phyloP scores from a whole-genome alignment of 2,888 invertebrate species.

The Nasonia oneida region DNA sequence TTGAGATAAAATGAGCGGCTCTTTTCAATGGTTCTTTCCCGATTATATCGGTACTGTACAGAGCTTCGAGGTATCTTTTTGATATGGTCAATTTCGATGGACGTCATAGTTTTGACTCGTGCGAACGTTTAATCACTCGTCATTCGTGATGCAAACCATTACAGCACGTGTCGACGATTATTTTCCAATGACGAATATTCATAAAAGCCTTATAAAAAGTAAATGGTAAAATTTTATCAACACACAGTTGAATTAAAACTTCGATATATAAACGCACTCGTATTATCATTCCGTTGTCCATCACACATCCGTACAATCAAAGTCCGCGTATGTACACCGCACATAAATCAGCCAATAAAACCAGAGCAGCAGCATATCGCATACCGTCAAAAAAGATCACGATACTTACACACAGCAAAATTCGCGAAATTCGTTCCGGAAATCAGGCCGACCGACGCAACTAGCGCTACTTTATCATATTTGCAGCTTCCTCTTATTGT shows the following conservation, averaged over 20 bases:
- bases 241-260: not conserved
- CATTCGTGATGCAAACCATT: not conserved
- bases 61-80: not conserved
- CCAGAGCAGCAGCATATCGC: not conserved
- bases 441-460: constrained; percentile 2
- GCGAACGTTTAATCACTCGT: not conserved
- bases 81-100: constrained; percentile 26
- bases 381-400: not conserved
- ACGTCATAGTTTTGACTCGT: not conserved
- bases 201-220: not conserved
- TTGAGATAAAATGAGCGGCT: constrained; percentile 26
- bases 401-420: not conserved
- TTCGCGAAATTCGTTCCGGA: constrained; percentile 35
- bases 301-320: not conserved
- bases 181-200: not conserved
- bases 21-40: no score
- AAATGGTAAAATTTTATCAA: not conserved
- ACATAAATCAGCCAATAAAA: not conserved
- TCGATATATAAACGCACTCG: not conserved
- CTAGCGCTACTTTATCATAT: constrained; percentile 27
- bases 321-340: not conserved
- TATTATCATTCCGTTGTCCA: not conserved
- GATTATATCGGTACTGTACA: not conserved
- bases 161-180: not conserved
- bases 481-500: constrained; percentile 29